Evolutionary conservation across 2,797 vertebrate genomes (phyloP), one percentile per base, ranked within the genome.

Genomic region (Podarcis siculus): DNA sequence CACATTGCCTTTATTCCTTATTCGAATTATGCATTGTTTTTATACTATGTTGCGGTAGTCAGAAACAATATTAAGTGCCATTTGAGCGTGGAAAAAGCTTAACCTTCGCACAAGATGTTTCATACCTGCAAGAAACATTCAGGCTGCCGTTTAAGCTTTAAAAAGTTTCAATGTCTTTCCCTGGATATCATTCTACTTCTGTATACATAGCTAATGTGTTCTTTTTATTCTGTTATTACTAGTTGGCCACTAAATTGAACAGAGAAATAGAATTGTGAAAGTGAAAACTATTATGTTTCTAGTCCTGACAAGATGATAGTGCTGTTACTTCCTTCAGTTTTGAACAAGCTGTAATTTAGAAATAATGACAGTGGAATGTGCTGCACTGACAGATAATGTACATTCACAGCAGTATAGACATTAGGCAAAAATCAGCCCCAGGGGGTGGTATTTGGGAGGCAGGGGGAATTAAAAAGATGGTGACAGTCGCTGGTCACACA

Each of bases 231-330:
- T 94, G 94, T 97, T 96, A 97, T 97, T 97, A 95, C 94, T 95
- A 95, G 95, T 94, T 97, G 96, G 96, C 97, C 97, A 97, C 96
- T 96, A 96, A 96, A 97, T 96, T 97, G 97, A 97, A 96, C 95
- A 92, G 92, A 97, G 96, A 97, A 96, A 96, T 95, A 96, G 96
- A 96, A 96, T 94, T 96, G 96, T 96, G 95, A 94, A 97, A 97
- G 95, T 97, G 96, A 97, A 97, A 97, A 97, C 97, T 95, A 96
- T 97, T 97, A 97, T 95, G 95, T 97, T 97, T 97, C 96, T 94
- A 95, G 95, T 93, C 93, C 96, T 97, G 97, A 97, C 96, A 93
- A 96, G 96, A 97, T 97, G 97, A 97, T 97, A 95, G 97, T 96
- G 97, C 96, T 96, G 96, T 96, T 97, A 94, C 95, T 96, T 96